A percentile compares a stretch with the other conserved stretches of the same genome.
Evolutionary conservation across 2,113 vertebrate genomes (phyloP).

Genomic region (Cephalopterus ornatus): DNA sequence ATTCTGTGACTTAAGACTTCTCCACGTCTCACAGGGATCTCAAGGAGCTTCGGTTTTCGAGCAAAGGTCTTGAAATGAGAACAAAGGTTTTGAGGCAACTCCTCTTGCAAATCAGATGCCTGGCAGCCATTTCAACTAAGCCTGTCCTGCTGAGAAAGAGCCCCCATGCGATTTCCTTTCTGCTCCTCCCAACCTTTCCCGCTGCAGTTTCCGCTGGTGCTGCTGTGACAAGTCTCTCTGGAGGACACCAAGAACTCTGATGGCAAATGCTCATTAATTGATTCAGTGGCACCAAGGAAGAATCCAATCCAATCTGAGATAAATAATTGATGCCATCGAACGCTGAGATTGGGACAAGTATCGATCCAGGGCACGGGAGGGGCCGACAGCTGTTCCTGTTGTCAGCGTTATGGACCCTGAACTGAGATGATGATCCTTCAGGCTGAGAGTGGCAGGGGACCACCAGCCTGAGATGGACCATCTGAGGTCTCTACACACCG

Average conservation of each 20-base stretch:
- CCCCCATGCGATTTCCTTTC: not conserved
- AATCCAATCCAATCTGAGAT: slow-evolving; percentile 9
- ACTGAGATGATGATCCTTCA: slow-evolving; percentile 16
- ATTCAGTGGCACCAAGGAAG: slow-evolving; percentile 1
- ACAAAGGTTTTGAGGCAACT: not conserved
- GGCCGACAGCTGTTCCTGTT: slow-evolving; percentile 14
- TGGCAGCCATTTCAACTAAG: not conserved
- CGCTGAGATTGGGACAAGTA: not conserved
- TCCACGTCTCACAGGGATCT: accelerated
- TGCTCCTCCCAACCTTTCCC: not conserved
- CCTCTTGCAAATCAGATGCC: not conserved
- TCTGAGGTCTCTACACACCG: not conserved
- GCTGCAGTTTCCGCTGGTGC: not conserved
- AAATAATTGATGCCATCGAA: slow-evolving; percentile 42
- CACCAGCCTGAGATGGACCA: not conserved
- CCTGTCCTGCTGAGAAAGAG: not conserved
- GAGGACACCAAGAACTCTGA: not conserved
- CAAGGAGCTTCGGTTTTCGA: not conserved
- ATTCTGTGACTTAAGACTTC: not conserved
- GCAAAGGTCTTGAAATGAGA: not conserved
- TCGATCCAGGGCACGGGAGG: not conserved
- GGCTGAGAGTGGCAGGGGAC: not conserved
- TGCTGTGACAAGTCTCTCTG: not conserved
- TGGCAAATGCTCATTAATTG: slow-evolving; percentile 58
- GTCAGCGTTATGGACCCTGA: not conserved